Percentiles rank a stretch among this genome's conserved stretches.
Evolutionary conservation across 2,888 invertebrate genomes (phyloP).

Genomic region (Ganaspis brasiliensis): DNA sequence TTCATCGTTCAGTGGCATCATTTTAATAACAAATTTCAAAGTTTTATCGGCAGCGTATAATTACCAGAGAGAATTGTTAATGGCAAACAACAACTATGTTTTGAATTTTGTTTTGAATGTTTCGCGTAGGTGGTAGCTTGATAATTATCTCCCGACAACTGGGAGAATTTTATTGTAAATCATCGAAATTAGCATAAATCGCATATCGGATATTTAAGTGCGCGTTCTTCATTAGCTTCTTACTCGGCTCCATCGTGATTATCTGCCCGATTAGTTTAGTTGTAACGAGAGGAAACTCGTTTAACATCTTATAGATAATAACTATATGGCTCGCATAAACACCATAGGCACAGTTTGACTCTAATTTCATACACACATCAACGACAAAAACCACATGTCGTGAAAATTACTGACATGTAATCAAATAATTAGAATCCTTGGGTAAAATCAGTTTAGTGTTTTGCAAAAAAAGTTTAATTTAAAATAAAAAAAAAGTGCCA

Average conservation of each 20-base stretch:
- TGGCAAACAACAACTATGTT: constrained; percentile 9
- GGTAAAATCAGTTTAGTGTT: constrained; percentile 11
- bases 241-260: constrained; percentile 62
- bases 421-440: constrained; percentile 10
- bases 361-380: constrained; percentile 45
- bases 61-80: constrained; percentile 1
- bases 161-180: constrained; percentile 27
- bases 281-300: constrained; percentile 61
- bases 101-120: constrained; percentile 20
- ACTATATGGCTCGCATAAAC: constrained; percentile 61
- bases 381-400: constrained; percentile 49
- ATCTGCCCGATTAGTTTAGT: constrained; percentile 64
- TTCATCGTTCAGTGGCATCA: neutral
- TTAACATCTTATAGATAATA: constrained; percentile 60
- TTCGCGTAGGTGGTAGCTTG: constrained; percentile 4
- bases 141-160: constrained; percentile 20
- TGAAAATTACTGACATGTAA: constrained; percentile 56
- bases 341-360: constrained; percentile 35
- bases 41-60: neutral
- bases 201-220: constrained; percentile 52
- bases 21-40: constrained; percentile 2
- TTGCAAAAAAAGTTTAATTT: neutral
- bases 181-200: constrained; percentile 63
- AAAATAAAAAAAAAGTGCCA: neutral
- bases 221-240: constrained; percentile 62